Evolutionary conservation across 2,888 invertebrate genomes (phyloP).

Genomic region (Eupithecia inturbata): DNA sequence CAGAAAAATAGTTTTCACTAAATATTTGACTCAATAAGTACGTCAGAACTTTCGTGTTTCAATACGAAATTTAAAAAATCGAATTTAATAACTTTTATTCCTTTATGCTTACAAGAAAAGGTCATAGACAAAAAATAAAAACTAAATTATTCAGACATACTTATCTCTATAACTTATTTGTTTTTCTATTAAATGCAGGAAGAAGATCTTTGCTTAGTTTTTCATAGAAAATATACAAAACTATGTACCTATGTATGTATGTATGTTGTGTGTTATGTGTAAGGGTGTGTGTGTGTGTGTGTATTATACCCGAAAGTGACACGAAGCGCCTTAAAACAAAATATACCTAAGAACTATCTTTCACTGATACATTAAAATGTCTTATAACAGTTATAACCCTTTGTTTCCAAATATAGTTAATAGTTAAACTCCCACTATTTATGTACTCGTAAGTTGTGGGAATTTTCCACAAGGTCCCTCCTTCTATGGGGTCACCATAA

Average conservation of each 20-base stretch:
- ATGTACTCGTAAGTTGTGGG: neutral
- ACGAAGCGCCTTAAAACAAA: neutral
- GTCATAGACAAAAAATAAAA: neutral
- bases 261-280: too few relatives aligned
- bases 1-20: neutral
- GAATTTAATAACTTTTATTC: neutral
- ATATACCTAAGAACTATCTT: neutral
- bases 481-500: constrained; percentile 4
- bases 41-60: neutral
- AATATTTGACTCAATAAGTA: neutral
- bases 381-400: constrained; percentile 1
- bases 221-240: neutral
- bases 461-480: constrained; percentile 4
- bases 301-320: neutral
- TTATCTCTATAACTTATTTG: too few relatives aligned
- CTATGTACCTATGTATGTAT: too few relatives aligned
- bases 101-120: neutral
- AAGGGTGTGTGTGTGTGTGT: too few relatives aligned
- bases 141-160: neutral
- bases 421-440: neutral
- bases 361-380: neutral
- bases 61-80: neutral
- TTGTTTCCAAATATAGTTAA: neutral
- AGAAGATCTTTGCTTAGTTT: too few relatives aligned
- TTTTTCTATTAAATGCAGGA: too few relatives aligned